Base-by-base conservation (phyloP, 2,888 invertebrate genomes). In the Ellobium chinense region DNA sequence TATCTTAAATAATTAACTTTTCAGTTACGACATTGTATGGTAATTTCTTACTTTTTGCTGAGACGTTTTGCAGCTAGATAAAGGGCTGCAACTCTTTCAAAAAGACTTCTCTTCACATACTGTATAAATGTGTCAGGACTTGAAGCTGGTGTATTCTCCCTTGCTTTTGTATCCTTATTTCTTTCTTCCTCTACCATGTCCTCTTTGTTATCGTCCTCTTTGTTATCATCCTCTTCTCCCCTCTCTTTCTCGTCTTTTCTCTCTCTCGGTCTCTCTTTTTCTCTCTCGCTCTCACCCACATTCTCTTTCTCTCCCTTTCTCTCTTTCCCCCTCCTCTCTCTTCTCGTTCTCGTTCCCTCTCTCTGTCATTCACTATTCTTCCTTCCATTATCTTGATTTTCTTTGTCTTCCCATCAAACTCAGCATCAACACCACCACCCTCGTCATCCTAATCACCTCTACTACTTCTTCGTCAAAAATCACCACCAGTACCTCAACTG, bases 291-390 rank as follows among this genome's bases (percentile, higher is more conserved):
- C 46, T 46, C 46, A 12, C 46, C 18, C 46, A 12, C 7, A 29
- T 46, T 65, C 75, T 46, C 54, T 34, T 46, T 46, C 75, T 65
- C 34, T 46, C 65, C 39, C 65, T 76, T 66, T 66, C 66, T 75
- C 75, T 75, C 54, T 75, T 46, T 76, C 65, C 66, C 58, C 34
- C 58, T 56, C 72, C 58, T 34, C 34, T 34, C 58, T 58, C 58
- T 34, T 46, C 63, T 76, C 29, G 36, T 37, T 65, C 27, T 63
- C 63, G 63, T 56, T 72, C 54, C 54, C 70, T 72, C 70, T 72
- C 54, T 72, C 54, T 72, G 27, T 72, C 70, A 12, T 46, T 72
- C 70, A 54, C 70, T 29, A 24, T 56, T 56, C n/a, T 56, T 46
- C 46, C 18, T 18, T 46, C 46, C 18, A 7, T 46, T 18, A 12